phyloP scores from a whole-genome alignment of 2,797 vertebrate genomes.

The Rallus crepitans region DNA sequence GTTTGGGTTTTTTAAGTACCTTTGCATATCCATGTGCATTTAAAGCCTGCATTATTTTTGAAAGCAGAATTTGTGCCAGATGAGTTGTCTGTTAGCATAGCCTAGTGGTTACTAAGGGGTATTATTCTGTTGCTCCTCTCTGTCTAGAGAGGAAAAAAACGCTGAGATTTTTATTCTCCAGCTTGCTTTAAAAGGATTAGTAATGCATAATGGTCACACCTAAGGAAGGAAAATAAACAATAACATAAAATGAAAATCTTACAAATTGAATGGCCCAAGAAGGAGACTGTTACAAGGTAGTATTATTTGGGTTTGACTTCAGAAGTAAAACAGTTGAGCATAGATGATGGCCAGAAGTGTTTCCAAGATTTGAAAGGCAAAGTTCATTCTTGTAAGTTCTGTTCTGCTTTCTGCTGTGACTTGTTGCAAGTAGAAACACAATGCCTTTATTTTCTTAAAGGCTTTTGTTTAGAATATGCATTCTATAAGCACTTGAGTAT shows the following conservation, averaged over 20 bases:
- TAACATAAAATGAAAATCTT: neutral
- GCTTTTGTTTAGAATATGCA: neutral
- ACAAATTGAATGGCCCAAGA: neutral
- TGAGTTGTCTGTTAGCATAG: constrained; percentile 73
- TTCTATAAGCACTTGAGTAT: neutral
- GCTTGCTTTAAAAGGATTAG: neutral
- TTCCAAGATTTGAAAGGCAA: neutral
- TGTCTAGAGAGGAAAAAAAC: neutral
- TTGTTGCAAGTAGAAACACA: neutral
- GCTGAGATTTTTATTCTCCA: neutral
- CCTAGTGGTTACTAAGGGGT: constrained; percentile 75
- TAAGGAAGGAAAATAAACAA: neutral
- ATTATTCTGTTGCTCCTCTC: neutral
- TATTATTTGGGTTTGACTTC: neutral
- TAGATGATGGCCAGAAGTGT: neutral
- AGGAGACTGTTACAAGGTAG: neutral
- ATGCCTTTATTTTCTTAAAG: neutral
- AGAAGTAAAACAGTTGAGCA: neutral
- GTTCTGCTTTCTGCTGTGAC: neutral
- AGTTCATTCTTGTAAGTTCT: neutral
- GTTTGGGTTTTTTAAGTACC: neutral
- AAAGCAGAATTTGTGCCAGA: neutral
- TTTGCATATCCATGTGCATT: neutral
- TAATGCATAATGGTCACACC: neutral
- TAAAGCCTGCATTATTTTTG: neutral